Base-by-base conservation (phyloP, 2,797 vertebrate genomes). In the Oryzias sinensis region DNA sequence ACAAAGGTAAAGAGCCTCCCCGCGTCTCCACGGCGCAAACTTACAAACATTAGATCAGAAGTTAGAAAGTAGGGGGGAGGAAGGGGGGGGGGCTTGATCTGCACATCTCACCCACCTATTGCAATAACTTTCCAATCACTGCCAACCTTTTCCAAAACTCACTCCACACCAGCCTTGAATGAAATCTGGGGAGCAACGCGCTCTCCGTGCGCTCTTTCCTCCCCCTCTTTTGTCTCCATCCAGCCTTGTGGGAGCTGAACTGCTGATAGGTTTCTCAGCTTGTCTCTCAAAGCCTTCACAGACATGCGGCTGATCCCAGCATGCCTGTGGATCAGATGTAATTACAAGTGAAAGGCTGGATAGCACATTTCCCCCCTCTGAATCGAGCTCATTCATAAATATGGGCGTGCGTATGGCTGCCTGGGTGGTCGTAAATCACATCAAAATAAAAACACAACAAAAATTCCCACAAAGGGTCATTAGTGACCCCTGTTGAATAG, bases 1-100 rank as follows among this genome's bases (percentile, higher is more conserved):
- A 91, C 76, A 93, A 90, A 93, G 92, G 92, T 93, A 88, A 88
- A 71, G 3, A 52, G 14, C 33, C 42, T 56, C 15, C 47, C 16
- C n/a, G 33, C 43, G 44, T 18, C 17, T 18, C 17, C 7, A 37
- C 24, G 17, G 44, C 1, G 52, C 4, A 40, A 69, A 82, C 65
- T 65, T 72, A 51, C 40, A 53, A 51, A 18, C 52, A 18, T 27
- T 47, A 52, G 56, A 52, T 59, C 2, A n/a, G 22, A 13, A 15
- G 16, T 24, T 22, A 62, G 66, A n/a, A 17, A 29, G 4, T 5
- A 40, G 17, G 25, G 20, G 20, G 51, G 48, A 5, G 22, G 18
- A 42, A 57, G 56, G 72, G 70, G 61, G 62, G 22, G 58, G 65
- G 5, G 9, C 62, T 6, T 37, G 61, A 60, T 41, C 56, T 17